A percentile compares a stretch with the other conserved stretches of the same genome.
phyloP scores from a whole-genome alignment of 53 echinoderm and acorn worm genomes.

The Astropecten irregularis region DNA sequence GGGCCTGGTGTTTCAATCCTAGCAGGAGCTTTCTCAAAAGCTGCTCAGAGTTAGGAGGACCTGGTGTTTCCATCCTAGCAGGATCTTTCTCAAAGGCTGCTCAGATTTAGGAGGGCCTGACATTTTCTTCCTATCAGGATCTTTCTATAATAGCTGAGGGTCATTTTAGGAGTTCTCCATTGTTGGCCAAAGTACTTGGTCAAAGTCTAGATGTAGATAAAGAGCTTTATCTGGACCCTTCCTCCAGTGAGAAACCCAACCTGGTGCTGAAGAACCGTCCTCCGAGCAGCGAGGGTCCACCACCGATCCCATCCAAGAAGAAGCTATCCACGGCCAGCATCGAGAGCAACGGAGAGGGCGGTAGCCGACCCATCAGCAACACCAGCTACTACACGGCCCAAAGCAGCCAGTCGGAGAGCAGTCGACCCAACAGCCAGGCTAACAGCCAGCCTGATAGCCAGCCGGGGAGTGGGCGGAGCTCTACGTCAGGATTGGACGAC shows the following conservation, averaged over 20 bases:
- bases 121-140: too few species aligned
- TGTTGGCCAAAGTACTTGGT: too few species aligned
- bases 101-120: too few species aligned
- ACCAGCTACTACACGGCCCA: conserved; percentile 62
- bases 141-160: too few species aligned
- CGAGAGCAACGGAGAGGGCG: conserved; percentile 35
- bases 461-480: conserved; percentile 42
- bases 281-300: conserved; percentile 62
- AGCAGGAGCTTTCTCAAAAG: too few species aligned
- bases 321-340: conserved; percentile 56
- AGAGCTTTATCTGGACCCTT: too few species aligned
- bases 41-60: too few species aligned
- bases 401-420: conserved; percentile 59
- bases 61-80: too few species aligned
- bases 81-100: too few species aligned
- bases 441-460: conserved; percentile 62
- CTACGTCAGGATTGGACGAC: conserved; percentile 23
- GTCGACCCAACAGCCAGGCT: conserved; percentile 46
- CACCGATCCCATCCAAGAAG: conserved; percentile 69
- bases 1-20: too few species aligned
- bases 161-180: too few species aligned
- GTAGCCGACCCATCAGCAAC: conserved; percentile 50
- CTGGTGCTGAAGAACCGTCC: conserved; percentile 68
- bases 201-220: too few species aligned
- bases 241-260: conserved; percentile 79